Conservation (phyloP, 1,140 invertebrate species). For the Mactra quadrangularis region DNA sequence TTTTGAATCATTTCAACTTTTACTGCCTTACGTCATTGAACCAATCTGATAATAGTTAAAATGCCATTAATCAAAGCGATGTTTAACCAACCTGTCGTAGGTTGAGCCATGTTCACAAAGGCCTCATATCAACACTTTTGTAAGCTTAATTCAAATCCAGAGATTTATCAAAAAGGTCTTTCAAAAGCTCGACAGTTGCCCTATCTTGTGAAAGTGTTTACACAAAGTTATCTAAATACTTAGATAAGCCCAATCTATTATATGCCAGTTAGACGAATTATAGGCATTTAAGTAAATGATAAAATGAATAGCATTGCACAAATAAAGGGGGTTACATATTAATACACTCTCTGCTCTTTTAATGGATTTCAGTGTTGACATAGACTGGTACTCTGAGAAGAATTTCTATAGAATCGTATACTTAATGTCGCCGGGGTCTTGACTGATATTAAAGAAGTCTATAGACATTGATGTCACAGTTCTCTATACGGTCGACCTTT, state of each 20-base stretch:
- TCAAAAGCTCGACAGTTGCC: conserved; percentile 24
- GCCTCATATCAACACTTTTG: conserved; percentile 15
- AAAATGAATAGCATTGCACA: conserved; percentile 7
- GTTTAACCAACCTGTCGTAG: background rate
- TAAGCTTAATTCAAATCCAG: conserved; percentile 19
- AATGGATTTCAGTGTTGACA: no score
- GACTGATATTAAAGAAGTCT: no score
- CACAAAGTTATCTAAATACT: background rate
- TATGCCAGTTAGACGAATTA: conserved; percentile 24
- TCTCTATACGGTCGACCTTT: no score
- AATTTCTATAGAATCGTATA: no score
- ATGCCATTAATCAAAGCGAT: background rate
- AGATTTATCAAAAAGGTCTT: conserved; percentile 35
- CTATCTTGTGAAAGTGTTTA: conserved; percentile 24
- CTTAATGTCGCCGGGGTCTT: no score
- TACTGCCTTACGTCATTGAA: no score
- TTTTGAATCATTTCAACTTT: no score
- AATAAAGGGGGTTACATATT: conserved; percentile 9
- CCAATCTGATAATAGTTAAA: no score
- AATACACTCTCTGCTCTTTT: background rate
- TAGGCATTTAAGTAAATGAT: conserved; percentile 34
- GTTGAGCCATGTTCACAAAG: conserved; percentile 30
- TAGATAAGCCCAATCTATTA: conserved; percentile 9
- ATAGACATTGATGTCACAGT: no score
- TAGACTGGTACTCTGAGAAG: no score